A percentile compares a stretch with the other conserved stretches of the same genome.
These are phyloP conservation scores for Drosophila rufa DNA, from an alignment of 1,140 invertebrate species.

Conservation along the genomic window DNA sequence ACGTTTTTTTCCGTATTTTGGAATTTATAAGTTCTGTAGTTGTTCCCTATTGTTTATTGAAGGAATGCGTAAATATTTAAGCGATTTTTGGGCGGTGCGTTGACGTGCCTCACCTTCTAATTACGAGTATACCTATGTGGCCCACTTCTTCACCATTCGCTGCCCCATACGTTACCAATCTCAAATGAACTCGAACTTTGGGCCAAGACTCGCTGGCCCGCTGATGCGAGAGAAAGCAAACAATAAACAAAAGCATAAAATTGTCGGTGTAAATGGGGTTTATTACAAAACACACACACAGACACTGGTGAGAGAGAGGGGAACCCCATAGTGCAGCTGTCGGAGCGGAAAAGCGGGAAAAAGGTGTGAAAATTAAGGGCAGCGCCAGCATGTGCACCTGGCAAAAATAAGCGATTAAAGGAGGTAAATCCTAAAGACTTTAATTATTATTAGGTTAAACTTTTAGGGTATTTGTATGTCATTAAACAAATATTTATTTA, in stretches of 20 bases:
- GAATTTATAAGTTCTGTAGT: slow-evolving; percentile 4
- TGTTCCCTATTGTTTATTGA: slow-evolving; percentile 18
- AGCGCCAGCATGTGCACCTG: slow-evolving; percentile 2
- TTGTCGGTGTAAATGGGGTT: slow-evolving; percentile 70
- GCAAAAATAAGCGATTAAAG: slow-evolving; percentile 4
- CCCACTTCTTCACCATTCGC: slow-evolving; percentile 35
- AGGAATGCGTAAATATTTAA: slow-evolving; percentile 36
- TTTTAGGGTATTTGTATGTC: no score
- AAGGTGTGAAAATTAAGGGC: slow-evolving; percentile 56
- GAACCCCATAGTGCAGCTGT: slow-evolving; percentile 58
- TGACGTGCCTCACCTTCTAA: slow-evolving; percentile 62
- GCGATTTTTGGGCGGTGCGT: slow-evolving; percentile 37
- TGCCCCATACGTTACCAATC: slow-evolving; percentile 63
- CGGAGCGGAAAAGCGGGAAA: slow-evolving; percentile 24
- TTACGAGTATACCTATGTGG: slow-evolving; percentile 18
- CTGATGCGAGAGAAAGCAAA: slow-evolving; percentile 48
- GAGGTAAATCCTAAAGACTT: no score
- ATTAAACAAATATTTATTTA: not conserved
- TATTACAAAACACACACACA: slow-evolving; percentile 57
- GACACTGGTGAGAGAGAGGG: not conserved
- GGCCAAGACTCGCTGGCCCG: slow-evolving; percentile 16
- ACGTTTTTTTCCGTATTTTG: not conserved
- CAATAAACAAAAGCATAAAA: slow-evolving; percentile 64
- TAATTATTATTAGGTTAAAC: not conserved
- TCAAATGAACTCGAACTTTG: slow-evolving; percentile 64